Percentiles rank a stretch among this genome's conserved stretches.
phyloP scores from a whole-genome alignment of 2,113 vertebrate species.

The Eurypyga helias region DNA sequence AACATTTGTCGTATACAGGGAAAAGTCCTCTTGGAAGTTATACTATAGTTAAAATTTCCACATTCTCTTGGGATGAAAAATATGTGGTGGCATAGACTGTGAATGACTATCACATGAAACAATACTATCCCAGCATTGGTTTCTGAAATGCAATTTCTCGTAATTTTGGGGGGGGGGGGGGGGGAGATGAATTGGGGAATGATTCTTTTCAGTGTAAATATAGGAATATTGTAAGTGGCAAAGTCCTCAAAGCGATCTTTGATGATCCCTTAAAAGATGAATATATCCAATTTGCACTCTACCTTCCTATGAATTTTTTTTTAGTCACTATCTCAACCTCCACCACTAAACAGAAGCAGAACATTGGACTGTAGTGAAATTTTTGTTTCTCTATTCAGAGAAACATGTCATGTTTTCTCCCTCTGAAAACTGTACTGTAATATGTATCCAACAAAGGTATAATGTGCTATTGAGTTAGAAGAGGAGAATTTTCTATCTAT shows the following conservation, averaged over 20 bases:
- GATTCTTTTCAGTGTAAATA: neutral
- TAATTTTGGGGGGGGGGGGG: too few relatives aligned
- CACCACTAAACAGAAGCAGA: neutral
- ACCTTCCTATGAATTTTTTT: neutral
- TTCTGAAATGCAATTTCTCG: neutral
- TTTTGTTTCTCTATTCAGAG: neutral
- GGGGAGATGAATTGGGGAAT: too few relatives aligned
- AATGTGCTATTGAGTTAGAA: neutral
- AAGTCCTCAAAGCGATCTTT: neutral
- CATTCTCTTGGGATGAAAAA: neutral
- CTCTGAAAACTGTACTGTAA: neutral
- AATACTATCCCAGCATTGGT: fast-evolving
- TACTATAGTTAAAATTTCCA: neutral
- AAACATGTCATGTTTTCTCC: neutral
- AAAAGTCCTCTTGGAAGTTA: neutral
- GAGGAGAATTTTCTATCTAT: neutral
- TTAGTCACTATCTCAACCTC: neutral
- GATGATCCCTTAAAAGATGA: neutral
- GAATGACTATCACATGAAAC: neutral
- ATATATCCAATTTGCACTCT: neutral
- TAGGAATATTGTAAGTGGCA: neutral
- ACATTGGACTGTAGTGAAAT: neutral
- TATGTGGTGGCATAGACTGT: neutral
- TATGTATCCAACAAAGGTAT: neutral
- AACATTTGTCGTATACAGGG: neutral